Percentiles rank a stretch among this genome's conserved stretches.
Conservation (phyloP, 2,888 invertebrate genomes). For the Rotaria magnacalcarata region DNA sequence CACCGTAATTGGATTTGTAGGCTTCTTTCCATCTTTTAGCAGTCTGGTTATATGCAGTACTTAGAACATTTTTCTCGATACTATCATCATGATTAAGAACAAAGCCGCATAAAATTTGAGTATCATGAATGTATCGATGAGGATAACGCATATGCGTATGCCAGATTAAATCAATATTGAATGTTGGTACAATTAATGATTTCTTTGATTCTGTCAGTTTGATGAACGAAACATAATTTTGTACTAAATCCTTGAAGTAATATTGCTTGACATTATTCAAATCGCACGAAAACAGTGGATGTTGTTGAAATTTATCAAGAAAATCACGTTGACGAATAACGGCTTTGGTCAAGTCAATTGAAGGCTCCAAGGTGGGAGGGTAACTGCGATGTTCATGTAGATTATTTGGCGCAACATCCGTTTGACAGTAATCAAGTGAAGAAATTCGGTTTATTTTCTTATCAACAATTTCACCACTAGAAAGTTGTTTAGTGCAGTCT, state of each 20-base stretch:
- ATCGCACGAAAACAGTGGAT: background rate
- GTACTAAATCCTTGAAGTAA: no score
- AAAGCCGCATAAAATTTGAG: background rate
- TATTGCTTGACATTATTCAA: background rate
- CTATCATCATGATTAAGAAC: background rate
- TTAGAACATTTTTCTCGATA: background rate
- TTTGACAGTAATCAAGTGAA: no score
- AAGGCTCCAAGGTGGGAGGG: no score
- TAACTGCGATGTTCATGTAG: no score
- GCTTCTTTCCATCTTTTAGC: background rate
- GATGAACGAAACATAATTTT: background rate
- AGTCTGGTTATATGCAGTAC: background rate
- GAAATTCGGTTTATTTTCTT: no score
- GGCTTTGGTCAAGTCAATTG: background rate
- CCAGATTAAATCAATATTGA: background rate
- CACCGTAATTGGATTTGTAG: background rate
- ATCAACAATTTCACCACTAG: no score
- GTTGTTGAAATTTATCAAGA: background rate
- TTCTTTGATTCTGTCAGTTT: background rate
- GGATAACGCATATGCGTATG: conserved; percentile 8
- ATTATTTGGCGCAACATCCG: no score
- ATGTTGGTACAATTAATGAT: background rate
- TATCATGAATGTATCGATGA: background rate
- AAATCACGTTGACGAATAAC: background rate
- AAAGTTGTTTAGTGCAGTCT: no score